Base-by-base conservation (phyloP, 2,888 invertebrate species). In the Drosophila macrospina region DNA sequence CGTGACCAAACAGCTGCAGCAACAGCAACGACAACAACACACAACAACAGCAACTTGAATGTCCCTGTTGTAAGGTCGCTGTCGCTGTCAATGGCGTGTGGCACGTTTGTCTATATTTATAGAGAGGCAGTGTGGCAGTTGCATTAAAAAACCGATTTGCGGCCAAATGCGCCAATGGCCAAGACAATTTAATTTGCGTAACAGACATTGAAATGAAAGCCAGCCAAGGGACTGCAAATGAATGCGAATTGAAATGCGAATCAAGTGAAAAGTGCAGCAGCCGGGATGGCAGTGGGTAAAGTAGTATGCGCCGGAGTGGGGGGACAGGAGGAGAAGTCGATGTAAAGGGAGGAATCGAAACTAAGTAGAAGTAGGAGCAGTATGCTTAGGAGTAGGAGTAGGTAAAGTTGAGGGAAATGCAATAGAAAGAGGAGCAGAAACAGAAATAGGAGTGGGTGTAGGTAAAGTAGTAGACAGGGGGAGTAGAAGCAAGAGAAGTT, bases 131-230 rank as follows among this genome's bases (percentile, higher is more conserved):
- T 6, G 11, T 26, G 42, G 32, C n/a, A 15, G 36, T 32, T 70
- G 63, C 76, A 72, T 75, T 80, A 63, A 69, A 84, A 32, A 76
- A 62, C 42, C 67, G 63, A 80, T 73, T 80, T 80, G 63, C 67
- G 64, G 44, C 54, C 54, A 62, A 67, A 80, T 78, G 60, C 61
- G 67, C 54, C 68, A 83, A 69, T 56, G 67, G 63, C 62, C 67
- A 70, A 69, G 78, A 85, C 79, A 81, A 81, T 78, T 80, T 64
- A 69, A 85, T 80, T 85, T 80, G 82, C 82, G 71, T 82, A 82
- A 70, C 57, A 78, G 61, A 64, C 61, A 39, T 26, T 34, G 44
- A 59, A 42, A 16, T 16, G 16, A 5, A 41, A 10, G 8, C 37
- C 4, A 16, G 8, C 32, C 16, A 42, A 45, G 54, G 8, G 28